Conservation (phyloP, 64 coral and sea anemone genomes). For the Stichodactyla helianthus region DNA sequence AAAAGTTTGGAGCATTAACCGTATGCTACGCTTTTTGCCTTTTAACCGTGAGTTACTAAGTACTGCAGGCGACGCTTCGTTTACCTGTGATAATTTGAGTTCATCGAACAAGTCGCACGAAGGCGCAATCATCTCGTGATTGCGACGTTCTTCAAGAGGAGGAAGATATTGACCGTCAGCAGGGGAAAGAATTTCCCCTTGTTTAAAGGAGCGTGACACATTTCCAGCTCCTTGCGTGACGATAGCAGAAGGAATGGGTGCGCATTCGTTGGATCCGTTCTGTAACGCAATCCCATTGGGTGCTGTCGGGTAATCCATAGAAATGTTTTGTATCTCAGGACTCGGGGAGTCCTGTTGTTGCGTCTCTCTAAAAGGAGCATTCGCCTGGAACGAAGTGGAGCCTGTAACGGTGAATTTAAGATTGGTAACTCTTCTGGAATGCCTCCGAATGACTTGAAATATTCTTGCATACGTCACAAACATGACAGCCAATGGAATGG, state of each 20-base stretch:
- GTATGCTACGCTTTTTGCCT: not conserved
- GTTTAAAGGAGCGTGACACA: not conserved
- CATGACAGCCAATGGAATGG: constrained; percentile 63
- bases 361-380: not conserved
- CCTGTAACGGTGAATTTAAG: not conserved
- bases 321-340: not conserved
- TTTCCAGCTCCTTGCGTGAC: constrained; percentile 1
- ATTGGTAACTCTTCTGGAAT: constrained; percentile 57
- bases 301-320: not conserved
- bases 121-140: not conserved
- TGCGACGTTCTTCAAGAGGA: not conserved
- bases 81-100: not conserved
- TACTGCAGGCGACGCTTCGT: not conserved
- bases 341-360: not conserved
- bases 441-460: constrained; percentile 58
- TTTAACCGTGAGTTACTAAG: not conserved
- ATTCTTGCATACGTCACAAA: constrained; percentile 80
- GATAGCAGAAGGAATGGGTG: not conserved
- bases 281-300: not conserved
- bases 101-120: not conserved
- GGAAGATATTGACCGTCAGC: not conserved
- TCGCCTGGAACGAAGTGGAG: not conserved
- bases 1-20: not conserved
- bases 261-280: not conserved
- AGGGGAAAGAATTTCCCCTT: not conserved